phyloP scores from a whole-genome alignment of 2,113 vertebrate species.

The Silurus meridionalis region DNA sequence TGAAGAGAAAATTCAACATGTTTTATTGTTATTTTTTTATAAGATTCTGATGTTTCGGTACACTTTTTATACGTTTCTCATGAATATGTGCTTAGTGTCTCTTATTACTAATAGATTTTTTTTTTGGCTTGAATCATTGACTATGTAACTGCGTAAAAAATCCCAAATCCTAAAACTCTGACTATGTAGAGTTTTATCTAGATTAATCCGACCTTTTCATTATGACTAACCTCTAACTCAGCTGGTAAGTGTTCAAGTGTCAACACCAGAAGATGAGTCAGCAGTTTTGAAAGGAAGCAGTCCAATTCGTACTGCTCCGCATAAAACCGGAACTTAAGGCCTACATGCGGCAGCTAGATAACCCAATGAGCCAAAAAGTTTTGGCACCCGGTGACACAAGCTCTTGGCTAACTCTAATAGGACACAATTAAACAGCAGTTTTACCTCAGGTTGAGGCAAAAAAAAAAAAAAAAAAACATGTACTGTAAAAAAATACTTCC shows the following conservation, averaged over 20 bases:
- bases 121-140: background rate
- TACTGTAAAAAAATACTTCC: background rate
- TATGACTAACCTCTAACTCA: constrained; percentile 14
- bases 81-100: background rate
- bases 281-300: background rate
- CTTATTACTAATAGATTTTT: background rate
- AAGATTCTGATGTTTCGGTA: background rate
- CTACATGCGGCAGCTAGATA: background rate
- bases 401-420: background rate
- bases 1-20: background rate
- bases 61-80: background rate
- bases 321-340: constrained; percentile 9
- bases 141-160: background rate
- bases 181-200: background rate
- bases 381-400: constrained; percentile 1
- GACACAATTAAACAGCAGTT: background rate
- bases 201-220: background rate
- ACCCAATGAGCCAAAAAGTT: background rate
- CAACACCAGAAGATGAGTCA: background rate
- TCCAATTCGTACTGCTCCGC: background rate
- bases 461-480: background rate
- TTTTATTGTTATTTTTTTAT: background rate
- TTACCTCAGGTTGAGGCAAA: background rate
- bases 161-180: background rate
- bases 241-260: background rate